Conservation (phyloP, 2,888 invertebrate genomes). For the Epinotia ramella region DNA sequence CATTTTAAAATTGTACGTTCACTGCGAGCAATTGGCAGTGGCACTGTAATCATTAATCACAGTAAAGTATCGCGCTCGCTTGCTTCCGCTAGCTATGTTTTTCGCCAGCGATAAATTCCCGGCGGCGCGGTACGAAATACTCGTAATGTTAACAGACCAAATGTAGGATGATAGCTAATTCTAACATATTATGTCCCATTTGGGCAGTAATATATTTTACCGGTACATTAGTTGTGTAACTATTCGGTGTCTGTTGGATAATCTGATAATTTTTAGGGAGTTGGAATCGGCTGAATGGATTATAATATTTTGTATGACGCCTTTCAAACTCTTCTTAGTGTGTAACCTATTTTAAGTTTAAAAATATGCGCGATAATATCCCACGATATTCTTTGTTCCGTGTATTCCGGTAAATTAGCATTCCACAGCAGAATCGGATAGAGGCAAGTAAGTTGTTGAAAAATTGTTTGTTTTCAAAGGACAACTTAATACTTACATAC, state of each 20-base stretch:
- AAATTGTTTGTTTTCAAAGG: no score
- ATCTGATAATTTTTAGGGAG: not conserved
- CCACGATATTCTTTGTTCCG: no score
- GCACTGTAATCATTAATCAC: conserved; percentile 28
- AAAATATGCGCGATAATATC: no score
- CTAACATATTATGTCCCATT: conserved; percentile 13
- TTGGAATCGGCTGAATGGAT: not conserved
- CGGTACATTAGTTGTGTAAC: not conserved
- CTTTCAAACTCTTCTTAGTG: no score
- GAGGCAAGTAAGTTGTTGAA: no score
- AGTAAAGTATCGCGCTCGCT: conserved; percentile 21
- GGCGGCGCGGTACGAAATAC: not conserved
- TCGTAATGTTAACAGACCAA: conserved; percentile 5
- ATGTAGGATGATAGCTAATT: conserved; percentile 8
- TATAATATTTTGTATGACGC: no score
- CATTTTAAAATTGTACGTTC: not conserved
- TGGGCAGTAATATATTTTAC: not conserved
- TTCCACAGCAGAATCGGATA: no score
- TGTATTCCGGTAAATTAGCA: no score
- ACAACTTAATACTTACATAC: no score
- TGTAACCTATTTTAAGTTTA: no score
- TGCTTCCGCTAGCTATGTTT: conserved; percentile 27
- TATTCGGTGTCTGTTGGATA: not conserved
- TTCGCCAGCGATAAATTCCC: conserved; percentile 23
- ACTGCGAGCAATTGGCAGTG: not conserved